Conservation (phyloP, 2,113 vertebrate genomes). For the Atherinomorus stipes region DNA sequence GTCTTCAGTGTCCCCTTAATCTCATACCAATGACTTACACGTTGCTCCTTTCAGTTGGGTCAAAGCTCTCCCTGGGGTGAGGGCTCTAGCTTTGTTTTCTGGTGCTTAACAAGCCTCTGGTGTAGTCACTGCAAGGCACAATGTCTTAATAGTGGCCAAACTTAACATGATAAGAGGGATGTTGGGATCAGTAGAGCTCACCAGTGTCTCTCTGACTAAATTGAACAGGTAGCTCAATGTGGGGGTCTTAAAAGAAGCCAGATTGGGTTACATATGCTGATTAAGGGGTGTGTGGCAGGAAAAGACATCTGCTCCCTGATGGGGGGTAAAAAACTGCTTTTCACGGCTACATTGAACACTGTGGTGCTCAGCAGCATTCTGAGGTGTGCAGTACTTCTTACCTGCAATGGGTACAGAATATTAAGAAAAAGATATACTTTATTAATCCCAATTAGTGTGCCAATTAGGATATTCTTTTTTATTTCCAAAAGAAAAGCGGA, state of each 20-base stretch:
- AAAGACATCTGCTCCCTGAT: constrained; percentile 46
- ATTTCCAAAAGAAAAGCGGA: no score
- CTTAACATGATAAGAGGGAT: not conserved
- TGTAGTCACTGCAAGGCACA: constrained; percentile 13
- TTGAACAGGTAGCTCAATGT: not conserved
- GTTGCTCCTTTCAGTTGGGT: constrained; percentile 16
- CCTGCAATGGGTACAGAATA: not conserved
- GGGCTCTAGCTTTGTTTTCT: not conserved
- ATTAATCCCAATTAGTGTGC: no score
- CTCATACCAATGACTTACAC: not conserved
- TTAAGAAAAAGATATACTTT: no score
- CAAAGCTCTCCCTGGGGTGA: constrained; percentile 1
- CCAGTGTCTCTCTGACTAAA: not conserved
- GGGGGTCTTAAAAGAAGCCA: constrained; percentile 9
- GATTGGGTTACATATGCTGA: constrained; percentile 27
- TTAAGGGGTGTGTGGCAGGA: constrained; percentile 11
- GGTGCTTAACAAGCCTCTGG: constrained; percentile 3
- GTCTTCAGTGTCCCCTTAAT: constrained; percentile 8
- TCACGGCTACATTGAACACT: constrained; percentile 19
- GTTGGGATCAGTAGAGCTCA: constrained; percentile 6
- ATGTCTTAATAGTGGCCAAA: not conserved
- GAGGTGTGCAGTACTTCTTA: not conserved
- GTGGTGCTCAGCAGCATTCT: constrained; percentile 24
- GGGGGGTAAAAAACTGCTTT: not conserved
- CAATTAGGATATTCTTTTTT: no score